Base-by-base conservation (phyloP, 2,797 vertebrate genomes). In the Octomys mimax region DNA sequence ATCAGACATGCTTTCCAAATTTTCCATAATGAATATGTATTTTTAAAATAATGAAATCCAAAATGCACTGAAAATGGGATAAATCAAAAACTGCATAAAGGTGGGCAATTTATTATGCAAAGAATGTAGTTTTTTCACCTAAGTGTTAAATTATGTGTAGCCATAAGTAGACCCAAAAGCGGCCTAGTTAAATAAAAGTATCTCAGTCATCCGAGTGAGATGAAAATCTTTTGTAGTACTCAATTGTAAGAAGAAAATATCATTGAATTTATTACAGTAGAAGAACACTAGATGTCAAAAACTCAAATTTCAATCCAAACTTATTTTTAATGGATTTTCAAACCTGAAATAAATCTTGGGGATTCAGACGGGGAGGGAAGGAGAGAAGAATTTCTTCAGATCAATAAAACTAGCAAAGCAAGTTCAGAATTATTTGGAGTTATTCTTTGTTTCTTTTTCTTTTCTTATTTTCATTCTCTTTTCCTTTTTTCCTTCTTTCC, bases 381-480 rank as follows among this genome's bases (percentile, higher is more conserved):
- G 68, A 93, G 68, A 49, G 10, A 93, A 85, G 54, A 92, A 22
- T 57, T 62, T 4, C 59, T 89, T 61, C n/a, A 36, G 49, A 57
- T 81, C 5, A 61, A 57, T 26, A 66, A 71, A 4, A 4, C 59
- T 52, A 82, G 64, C 10, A 64, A 94, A 26, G 89, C 71, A 91
- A 19, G 90, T 83, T 95, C n/a, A 95, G 94, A 94, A 92, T 84
- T 61, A 95, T 52, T 59, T 22, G 6, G 8, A 57, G 33, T 5
- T 75, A 46, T 75, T 75, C 39, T 42, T 75, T 75, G 11, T 46
- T 46, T 28, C 12, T 26, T 46, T 46, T 75, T 46, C 12, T 2
- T 14, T 42, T 24, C 21, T 9, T 70, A 2, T 18, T 14, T 36
- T 14, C 6, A 6, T 22, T 6, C 5, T 22, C 9, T 18, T 18